Conservation (phyloP, 2,113 vertebrate species). For the Aptenodytes patagonicus region DNA sequence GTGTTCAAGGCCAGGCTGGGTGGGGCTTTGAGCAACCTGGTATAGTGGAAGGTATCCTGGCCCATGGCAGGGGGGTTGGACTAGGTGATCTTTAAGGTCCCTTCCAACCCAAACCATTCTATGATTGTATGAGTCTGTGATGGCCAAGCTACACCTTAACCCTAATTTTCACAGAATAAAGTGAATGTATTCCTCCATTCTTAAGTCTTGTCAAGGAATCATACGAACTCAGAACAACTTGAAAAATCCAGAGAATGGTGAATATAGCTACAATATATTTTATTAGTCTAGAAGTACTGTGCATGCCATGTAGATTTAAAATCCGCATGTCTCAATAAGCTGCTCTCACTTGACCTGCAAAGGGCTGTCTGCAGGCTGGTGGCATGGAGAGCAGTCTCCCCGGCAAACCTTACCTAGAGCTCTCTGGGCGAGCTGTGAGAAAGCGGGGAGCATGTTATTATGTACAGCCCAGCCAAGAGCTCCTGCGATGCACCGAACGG, state of each 20-base stretch:
- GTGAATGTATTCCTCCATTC: neutral
- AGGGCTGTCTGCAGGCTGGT: neutral
- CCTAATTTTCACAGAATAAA: neutral
- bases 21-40: neutral
- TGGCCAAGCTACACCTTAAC: neutral
- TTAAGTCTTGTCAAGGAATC: neutral
- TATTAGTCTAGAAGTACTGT: neutral
- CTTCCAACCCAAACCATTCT: neutral
- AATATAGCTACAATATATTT: neutral
- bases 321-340: rapidly evolving
- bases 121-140: neutral
- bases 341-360: neutral
- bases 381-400: neutral
- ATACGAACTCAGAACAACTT: neutral
- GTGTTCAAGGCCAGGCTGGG: neutral
- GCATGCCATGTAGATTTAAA: rapidly evolving
- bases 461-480: rapidly evolving
- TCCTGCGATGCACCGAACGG: rapidly evolving
- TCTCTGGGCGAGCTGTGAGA: rapidly evolving
- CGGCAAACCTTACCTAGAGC: neutral
- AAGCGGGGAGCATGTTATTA: rapidly evolving
- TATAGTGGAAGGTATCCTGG: too few species aligned
- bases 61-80: neutral
- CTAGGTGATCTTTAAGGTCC: neutral
- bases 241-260: neutral